These are phyloP conservation scores for Gymnoscopelus braueri DNA, from an alignment of 2,797 vertebrate species.

Conservation along the genomic window DNA sequence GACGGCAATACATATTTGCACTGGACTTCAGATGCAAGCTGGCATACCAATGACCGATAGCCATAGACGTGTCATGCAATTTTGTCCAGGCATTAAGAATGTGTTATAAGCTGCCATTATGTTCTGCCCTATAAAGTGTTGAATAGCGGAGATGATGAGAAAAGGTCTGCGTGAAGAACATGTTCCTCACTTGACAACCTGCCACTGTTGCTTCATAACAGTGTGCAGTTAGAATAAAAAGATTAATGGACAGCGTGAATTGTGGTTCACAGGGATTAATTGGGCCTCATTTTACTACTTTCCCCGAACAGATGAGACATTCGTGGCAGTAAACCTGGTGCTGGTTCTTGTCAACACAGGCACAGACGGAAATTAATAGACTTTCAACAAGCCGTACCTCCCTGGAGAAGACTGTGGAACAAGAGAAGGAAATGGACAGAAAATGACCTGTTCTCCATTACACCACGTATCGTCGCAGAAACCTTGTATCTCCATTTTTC, in stretches of 20 bases:
- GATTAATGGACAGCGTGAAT: conserved; percentile 93
- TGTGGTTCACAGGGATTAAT: conserved; percentile 94
- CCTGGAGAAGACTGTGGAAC: conserved; percentile 70
- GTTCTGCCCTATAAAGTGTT: no score
- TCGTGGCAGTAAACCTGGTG: conserved; percentile 88
- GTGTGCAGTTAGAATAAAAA: conserved; percentile 90
- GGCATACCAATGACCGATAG: no score
- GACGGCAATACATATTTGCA: no score
- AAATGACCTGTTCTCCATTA: conserved; percentile 56
- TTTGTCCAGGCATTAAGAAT: no score
- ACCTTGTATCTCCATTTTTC: no score
- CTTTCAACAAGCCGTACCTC: conserved; percentile 83
- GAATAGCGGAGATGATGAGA: no score
- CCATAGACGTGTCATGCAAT: no score
- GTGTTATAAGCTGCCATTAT: no score
- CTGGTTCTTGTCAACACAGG: conserved; percentile 88
- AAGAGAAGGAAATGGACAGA: conserved; percentile 63
- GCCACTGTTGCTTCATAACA: conserved; percentile 84
- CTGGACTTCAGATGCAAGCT: no score
- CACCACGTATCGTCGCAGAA: not conserved
- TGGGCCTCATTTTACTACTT: conserved; percentile 81
- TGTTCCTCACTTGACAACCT: conserved; percentile 83
- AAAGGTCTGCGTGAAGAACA: conserved; percentile 31
- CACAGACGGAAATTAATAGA: conserved; percentile 90
- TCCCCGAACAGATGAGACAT: conserved; percentile 84